A percentile compares a stretch with the other conserved stretches of the same genome.
phyloP scores from a whole-genome alignment of 2,888 invertebrate species.

The Ypsolopha sequella region DNA sequence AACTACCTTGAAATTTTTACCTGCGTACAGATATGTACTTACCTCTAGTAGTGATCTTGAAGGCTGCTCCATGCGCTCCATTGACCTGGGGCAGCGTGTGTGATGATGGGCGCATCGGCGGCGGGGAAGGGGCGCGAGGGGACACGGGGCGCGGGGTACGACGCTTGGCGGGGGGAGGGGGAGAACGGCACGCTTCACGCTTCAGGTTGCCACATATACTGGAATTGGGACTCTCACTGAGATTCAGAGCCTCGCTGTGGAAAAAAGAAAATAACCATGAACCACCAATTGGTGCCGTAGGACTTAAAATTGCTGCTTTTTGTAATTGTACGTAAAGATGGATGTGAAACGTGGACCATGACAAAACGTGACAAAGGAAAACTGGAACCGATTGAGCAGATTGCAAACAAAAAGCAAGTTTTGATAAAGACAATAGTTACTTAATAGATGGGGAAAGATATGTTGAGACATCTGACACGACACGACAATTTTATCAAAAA shows the following conservation, averaged over 20 bases:
- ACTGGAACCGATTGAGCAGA: too few species aligned
- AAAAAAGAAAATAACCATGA: neutral
- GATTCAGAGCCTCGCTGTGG: conserved; percentile 85
- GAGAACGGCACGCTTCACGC: conserved; percentile 60
- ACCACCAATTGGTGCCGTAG: conserved; percentile 1
- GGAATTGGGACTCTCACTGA: conserved; percentile 74
- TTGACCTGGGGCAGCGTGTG: conserved; percentile 23
- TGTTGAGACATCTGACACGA: too few species aligned
- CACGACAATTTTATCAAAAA: too few species aligned
- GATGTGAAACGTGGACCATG: conserved; percentile 9
- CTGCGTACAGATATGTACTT: too few species aligned
- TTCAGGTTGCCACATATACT: conserved; percentile 39
- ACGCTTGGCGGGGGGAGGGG: conserved; percentile 75
- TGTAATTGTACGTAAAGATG: neutral
- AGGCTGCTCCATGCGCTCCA: conserved; percentile 74
- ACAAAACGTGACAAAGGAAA: too few species aligned
- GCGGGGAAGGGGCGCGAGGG: conserved; percentile 28
- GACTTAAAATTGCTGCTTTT: neutral
- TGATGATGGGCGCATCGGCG: conserved; percentile 14
- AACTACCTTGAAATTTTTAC: conserved; percentile 11
- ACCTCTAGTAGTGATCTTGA: conserved; percentile 91
- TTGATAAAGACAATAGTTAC: too few species aligned
- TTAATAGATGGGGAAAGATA: too few species aligned
- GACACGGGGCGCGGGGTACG: conserved; percentile 46
- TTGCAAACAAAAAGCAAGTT: too few species aligned